Evolutionary conservation across 2,888 invertebrate genomes (phyloP).

Genomic region (Tanypteryx hageni): DNA sequence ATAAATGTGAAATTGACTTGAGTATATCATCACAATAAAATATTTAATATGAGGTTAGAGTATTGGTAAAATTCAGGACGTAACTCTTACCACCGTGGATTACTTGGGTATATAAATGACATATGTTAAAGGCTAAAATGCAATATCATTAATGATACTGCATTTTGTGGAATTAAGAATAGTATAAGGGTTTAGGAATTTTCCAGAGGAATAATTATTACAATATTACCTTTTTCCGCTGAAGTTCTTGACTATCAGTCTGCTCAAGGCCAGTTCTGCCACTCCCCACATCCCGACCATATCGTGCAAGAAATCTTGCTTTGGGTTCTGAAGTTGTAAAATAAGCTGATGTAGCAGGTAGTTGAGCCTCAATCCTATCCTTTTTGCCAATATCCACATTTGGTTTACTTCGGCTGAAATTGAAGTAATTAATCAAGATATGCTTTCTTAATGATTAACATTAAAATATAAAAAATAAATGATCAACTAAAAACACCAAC

Average conservation of each 20-base stretch:
- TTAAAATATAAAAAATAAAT: too few relatives aligned
- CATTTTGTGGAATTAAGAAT: too few relatives aligned
- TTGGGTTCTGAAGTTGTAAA: slow-evolving; percentile 83
- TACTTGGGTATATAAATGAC: too few relatives aligned
- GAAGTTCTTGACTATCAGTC: slow-evolving; percentile 74
- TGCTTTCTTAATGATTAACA: not conserved
- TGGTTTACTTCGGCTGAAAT: slow-evolving; percentile 27
- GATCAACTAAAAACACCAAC: too few relatives aligned
- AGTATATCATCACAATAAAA: too few relatives aligned
- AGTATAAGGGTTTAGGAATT: too few relatives aligned
- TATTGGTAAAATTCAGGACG: too few relatives aligned
- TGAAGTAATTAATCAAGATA: not conserved
- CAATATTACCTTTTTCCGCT: slow-evolving; percentile 78
- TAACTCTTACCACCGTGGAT: too few relatives aligned
- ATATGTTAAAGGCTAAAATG: too few relatives aligned
- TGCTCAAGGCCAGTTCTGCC: slow-evolving; percentile 66
- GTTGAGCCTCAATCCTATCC: slow-evolving; percentile 71
- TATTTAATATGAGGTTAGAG: too few relatives aligned
- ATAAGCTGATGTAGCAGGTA: slow-evolving; percentile 81
- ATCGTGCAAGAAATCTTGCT: slow-evolving; percentile 81
- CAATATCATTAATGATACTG: too few relatives aligned
- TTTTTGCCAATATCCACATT: slow-evolving; percentile 31
- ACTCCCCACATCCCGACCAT: slow-evolving; percentile 76
- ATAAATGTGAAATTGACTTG: too few relatives aligned
- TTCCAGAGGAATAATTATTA: not conserved